These are phyloP conservation scores for Mizuhopecten yessoensis DNA, from an alignment of 1,140 invertebrate genomes.

Conservation along the genomic window DNA sequence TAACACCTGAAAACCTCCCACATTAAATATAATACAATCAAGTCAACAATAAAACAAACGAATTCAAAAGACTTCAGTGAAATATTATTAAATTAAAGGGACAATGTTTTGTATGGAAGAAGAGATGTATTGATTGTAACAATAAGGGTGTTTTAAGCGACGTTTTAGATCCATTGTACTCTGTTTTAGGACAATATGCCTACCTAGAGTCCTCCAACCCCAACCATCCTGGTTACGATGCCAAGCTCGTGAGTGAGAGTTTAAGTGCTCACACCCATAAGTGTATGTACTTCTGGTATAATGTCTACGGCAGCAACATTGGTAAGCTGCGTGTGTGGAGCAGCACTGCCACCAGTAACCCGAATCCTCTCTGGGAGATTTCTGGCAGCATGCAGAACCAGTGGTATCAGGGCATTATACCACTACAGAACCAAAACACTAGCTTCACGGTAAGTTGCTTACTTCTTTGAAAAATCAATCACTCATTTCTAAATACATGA, in stretches of 20 bases:
- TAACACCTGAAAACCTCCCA: too few species aligned
- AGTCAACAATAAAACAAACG: too few species aligned
- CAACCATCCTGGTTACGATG: constrained; percentile 62
- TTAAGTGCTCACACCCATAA: constrained; percentile 60
- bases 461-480: too few species aligned
- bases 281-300: constrained; percentile 78
- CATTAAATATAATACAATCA: too few species aligned
- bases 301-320: constrained; percentile 77
- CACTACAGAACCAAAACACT: constrained; percentile 64
- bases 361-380: constrained; percentile 73
- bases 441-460: constrained; percentile 71
- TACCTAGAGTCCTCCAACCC: constrained; percentile 72
- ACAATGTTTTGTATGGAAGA: too few species aligned
- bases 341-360: constrained; percentile 60
- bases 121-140: too few species aligned
- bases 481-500: too few species aligned
- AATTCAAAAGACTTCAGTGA: too few species aligned
- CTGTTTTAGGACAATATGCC: constrained; percentile 76
- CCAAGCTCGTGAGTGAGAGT: constrained; percentile 70
- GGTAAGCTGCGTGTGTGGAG: constrained; percentile 71
- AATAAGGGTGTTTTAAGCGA: too few species aligned
- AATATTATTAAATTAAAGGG: too few species aligned
- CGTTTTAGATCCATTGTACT: too few species aligned
- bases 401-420: constrained; percentile 68
- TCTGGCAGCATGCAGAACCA: constrained; percentile 61